These are phyloP conservation scores for Emydoidea blandingii DNA, from an alignment of 2,797 vertebrate genomes.

Conservation along the genomic window DNA sequence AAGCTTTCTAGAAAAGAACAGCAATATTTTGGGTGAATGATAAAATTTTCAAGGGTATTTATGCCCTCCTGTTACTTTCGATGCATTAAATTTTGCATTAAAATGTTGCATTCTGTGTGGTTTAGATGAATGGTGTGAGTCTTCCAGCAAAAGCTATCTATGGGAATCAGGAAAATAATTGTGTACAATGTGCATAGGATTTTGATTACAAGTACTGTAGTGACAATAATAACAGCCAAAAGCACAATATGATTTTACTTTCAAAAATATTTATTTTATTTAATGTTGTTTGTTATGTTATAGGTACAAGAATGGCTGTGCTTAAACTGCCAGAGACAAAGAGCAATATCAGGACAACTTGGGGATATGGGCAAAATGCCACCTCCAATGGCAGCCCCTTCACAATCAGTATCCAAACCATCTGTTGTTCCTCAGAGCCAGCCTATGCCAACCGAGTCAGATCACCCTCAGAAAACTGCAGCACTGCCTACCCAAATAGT, in stretches of 20 bases:
- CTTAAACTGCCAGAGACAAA: constrained; percentile 96
- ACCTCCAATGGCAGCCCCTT: constrained; percentile 65
- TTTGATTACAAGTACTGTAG: background rate
- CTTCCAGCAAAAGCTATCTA: background rate
- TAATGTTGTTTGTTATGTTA: constrained; percentile 60
- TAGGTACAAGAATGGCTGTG: constrained; percentile 97
- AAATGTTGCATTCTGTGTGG: background rate
- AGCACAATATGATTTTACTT: background rate
- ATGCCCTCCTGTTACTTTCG: background rate
- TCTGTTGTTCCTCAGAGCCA: constrained; percentile 65
- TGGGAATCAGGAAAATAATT: background rate
- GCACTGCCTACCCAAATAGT: constrained; percentile 33
- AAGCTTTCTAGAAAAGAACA: background rate
- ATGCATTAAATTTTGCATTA: background rate
- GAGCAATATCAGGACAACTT: constrained; percentile 91
- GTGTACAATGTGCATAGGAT: background rate
- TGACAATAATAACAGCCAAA: background rate
- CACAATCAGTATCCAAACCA: constrained; percentile 66
- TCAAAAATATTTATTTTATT: background rate
- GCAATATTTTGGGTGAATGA: background rate
- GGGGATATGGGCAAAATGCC: constrained; percentile 85
- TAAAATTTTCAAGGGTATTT: background rate
- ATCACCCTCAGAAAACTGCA: constrained; percentile 75
- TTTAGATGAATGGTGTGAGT: background rate
- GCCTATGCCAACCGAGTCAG: constrained; percentile 54